Conservation (phyloP, 2,888 invertebrate species). For the Drosophila meridiana region DNA sequence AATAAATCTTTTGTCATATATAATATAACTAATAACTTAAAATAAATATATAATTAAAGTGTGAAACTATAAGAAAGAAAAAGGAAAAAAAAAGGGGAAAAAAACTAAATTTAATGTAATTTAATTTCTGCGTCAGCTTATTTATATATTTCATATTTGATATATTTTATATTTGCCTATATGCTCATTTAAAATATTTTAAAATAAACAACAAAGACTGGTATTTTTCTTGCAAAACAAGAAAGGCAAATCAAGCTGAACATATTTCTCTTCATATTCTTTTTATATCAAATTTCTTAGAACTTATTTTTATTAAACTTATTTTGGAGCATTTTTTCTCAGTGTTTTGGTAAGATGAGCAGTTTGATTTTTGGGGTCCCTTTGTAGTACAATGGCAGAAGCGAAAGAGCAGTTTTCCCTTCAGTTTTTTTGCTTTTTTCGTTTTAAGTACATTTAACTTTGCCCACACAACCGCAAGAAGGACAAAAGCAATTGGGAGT, state of each 20-base stretch:
- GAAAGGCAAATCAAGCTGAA: neutral
- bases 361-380: conserved; percentile 53
- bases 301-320: neutral
- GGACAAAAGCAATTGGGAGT: conserved; percentile 16
- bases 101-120: no score
- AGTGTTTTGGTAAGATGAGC: conserved; percentile 28
- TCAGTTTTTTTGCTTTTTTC: conserved; percentile 13
- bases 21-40: no score
- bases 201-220: neutral
- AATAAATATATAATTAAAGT: no score
- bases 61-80: no score
- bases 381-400: conserved; percentile 32
- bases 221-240: neutral
- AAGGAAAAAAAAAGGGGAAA: no score
- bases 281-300: neutral
- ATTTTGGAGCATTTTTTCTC: neutral
- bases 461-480: conserved; percentile 34
- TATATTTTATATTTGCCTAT: neutral
- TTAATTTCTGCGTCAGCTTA: neutral
- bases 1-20: no score
- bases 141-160: neutral
- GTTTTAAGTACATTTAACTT: conserved; percentile 64
- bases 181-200: neutral
- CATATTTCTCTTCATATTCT: neutral
- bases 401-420: conserved; percentile 16